Conservation (phyloP, 1,140 invertebrate species). For the Oncopodura yosiiana region DNA sequence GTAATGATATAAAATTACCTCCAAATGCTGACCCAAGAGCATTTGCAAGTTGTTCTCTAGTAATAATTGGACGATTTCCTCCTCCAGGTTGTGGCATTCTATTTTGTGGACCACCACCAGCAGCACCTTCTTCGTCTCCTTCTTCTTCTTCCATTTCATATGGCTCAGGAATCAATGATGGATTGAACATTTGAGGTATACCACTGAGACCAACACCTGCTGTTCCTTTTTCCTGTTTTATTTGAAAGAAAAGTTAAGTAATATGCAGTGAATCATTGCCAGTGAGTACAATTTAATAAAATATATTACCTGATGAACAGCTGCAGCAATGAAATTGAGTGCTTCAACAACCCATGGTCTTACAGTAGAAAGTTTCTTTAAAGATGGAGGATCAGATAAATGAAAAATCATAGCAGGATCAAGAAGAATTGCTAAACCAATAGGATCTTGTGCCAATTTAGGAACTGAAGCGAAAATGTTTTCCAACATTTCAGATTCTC, state of each 20-base stretch:
- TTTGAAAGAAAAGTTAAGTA: too few species aligned
- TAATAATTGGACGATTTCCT: slow-evolving; percentile 14
- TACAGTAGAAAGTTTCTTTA: slow-evolving; percentile 15
- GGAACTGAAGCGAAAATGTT: slow-evolving; percentile 22
- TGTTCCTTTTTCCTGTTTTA: neutral
- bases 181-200: slow-evolving; percentile 5
- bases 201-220: neutral
- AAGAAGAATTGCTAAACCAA: slow-evolving; percentile 25
- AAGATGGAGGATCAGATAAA: slow-evolving; percentile 12
- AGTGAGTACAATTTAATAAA: too few species aligned
- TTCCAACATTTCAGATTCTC: slow-evolving; percentile 15
- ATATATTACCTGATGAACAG: slow-evolving; percentile 16
- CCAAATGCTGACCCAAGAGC: too few species aligned
- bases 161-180: neutral
- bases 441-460: slow-evolving; percentile 16
- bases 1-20: too few species aligned
- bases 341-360: slow-evolving; percentile 32
- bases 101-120: neutral
- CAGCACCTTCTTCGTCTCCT: slow-evolving; percentile 9
- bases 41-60: slow-evolving; percentile 26
- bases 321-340: slow-evolving; percentile 24
- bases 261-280: too few species aligned
- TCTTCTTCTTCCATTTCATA: slow-evolving; percentile 30
- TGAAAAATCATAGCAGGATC: slow-evolving; percentile 19
- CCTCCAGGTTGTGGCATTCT: neutral